Base-by-base conservation (phyloP, 2,113 vertebrate species). In the Callocephalon fimbriatum region DNA sequence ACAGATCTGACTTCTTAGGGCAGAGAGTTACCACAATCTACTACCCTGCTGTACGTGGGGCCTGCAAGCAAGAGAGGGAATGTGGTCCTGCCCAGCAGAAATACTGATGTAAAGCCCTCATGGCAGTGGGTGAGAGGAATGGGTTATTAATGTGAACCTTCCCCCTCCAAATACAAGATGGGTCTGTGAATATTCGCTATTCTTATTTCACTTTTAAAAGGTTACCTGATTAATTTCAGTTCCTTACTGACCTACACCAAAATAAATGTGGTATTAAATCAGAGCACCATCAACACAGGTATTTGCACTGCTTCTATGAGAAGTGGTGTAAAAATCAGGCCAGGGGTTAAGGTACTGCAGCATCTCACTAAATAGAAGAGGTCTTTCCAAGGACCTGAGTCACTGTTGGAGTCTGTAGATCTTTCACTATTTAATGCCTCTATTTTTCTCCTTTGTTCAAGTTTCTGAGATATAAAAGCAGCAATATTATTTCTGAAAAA, bases 391-490 rank as follows among this genome's bases (percentile, higher is more conserved):
- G 42, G n/a, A 80, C 56, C 32, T 48, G 70, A 67, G 65, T 95
- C 71, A 89, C 29, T 23, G 12, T 68, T 86, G 68, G n/a, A 75
- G 38, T 71, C 45, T 85, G 9, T 90, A 70, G 44, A 71, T 70
- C 45, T 93, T 97, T 65, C 12, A 18, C 54, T 95, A 2, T 65
- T 89, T 90, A 79, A 91, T 85, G 65, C 62, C n/a, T 88, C 61
- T 90, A 0, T 87, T 92, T 90, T 90, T 94, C 56, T 40, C 67
- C 63, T 77, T 85, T 84, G 68, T 73, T 85, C 51, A 86, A 99
- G 99, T 98, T 99, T 96, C 88, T 99, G 96, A 98, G 88, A 76
- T 98, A 98, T 74, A 94, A 86, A 82, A 97, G 98, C 68, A 97
- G 94, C 22, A 96, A 90, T 5, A 86, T 98, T 92, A 94, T 98